A percentile compares a stretch with the other conserved stretches of the same genome.
Conservation (phyloP, 2,888 invertebrate genomes). For the Pristionchus exspectatus region DNA sequence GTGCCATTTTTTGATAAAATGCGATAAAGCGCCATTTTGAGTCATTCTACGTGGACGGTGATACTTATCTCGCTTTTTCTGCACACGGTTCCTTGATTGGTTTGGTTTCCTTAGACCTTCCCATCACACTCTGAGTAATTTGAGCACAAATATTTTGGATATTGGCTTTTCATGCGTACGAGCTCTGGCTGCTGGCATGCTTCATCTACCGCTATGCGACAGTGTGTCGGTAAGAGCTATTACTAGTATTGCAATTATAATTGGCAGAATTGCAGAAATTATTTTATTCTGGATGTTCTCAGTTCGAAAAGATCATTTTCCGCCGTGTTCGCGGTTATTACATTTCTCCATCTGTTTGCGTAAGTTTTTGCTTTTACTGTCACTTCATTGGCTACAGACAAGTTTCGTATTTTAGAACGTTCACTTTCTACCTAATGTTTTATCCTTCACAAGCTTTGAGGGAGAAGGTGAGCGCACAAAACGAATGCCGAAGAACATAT, state of each 20-base stretch:
- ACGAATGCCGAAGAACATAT: too few species aligned
- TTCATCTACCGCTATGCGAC: neutral
- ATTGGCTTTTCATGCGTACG: neutral
- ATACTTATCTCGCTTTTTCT: neutral
- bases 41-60: neutral
- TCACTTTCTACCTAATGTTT: neutral
- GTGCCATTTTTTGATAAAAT: neutral
- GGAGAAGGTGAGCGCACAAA: too few species aligned
- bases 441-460: neutral
- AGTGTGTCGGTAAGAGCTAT: neutral
- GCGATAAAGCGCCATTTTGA: neutral
- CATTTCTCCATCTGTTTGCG: neutral
- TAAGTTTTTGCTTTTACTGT: neutral
- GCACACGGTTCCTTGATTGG: neutral
- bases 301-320: neutral
- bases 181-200: neutral
- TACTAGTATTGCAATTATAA: too few species aligned
- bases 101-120: too few species aligned
- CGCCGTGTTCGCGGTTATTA: neutral
- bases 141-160: neutral
- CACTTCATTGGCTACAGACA: neutral
- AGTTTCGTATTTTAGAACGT: neutral
- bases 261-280: neutral
- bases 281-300: neutral
- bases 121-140: too few species aligned